Base-by-base conservation (phyloP, 2,113 vertebrate genomes). In the Numenius arquata region DNA sequence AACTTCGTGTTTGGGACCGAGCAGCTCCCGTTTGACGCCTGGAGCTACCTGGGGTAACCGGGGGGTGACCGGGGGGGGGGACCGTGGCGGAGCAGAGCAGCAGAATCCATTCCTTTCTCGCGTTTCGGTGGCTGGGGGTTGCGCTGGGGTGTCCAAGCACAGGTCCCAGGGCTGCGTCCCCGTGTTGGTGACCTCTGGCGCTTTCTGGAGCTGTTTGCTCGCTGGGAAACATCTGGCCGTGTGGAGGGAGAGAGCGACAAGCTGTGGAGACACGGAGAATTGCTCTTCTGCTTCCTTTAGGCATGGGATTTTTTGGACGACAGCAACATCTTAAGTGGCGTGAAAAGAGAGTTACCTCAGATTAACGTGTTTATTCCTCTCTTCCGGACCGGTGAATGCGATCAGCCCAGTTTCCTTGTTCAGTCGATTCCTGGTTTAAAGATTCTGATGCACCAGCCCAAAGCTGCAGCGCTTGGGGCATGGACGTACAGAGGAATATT, bases 181-280 rank as follows among this genome's bases (percentile, higher is more conserved):
- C 0, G 2, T 4, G 17, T 9, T 4, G 1, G 50, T 9, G 34
- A 10, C 12, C 6, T 26, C 38, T 36, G 6, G 1, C 0, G 3
- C 23, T 4, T 32, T 23, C 30, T 6, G 27, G 16, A 25, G 41
- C 59, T 18, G 12, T 9, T 16, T 5, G 1, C 25, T 21, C 4
- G 21, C 56, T 21, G 59, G 55, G 58, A 47, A 12, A 3, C 1
- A 0, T 0, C 53, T 40, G 83, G 41, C 2, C 0, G 0, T 75
- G 88, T 1, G 50, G 61, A 81, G 87, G 13, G 78, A 27, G 76
- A 85, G 88, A 92, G 94, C 82, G 96, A 96, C 95, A 13, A 29
- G 70, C 67, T 68, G 95, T 95, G 96, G 95, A 76, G 53, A 18
- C 40, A 5, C 0, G 1, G 76, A 45, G 95, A 96, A 96, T 21